Percentiles rank a stretch among this genome's conserved stretches.
phyloP scores from a whole-genome alignment of 1,140 invertebrate species.

The Halesus radiatus region DNA sequence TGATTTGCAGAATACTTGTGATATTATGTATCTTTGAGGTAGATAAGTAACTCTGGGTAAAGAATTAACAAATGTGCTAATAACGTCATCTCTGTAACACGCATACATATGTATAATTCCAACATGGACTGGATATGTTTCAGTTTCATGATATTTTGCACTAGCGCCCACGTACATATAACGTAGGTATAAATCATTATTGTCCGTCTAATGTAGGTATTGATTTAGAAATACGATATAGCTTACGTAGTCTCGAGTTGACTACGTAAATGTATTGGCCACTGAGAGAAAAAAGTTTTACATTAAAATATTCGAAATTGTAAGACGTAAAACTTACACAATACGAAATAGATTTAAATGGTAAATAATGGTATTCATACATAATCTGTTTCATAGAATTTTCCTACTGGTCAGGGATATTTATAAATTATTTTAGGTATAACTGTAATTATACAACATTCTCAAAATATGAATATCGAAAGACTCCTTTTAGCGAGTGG shows the following conservation, averaged over 20 bases:
- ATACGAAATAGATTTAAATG: constrained; percentile 3
- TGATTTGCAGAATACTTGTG: background rate
- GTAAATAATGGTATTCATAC: constrained; percentile 6
- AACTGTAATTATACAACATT: too few relatives aligned
- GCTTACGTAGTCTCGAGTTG: background rate
- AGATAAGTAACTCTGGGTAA: constrained; percentile 36
- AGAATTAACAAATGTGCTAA: background rate
- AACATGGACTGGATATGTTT: constrained; percentile 21
- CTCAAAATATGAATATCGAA: too few relatives aligned
- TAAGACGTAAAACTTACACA: constrained; percentile 6
- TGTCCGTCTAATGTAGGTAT: background rate
- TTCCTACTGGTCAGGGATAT: constrained; percentile 15
- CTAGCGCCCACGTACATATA: background rate
- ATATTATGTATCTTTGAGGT: constrained; percentile 34
- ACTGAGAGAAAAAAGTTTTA: constrained; percentile 20
- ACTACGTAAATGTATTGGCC: constrained; percentile 16
- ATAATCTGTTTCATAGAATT: background rate
- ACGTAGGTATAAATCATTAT: constrained; percentile 16
- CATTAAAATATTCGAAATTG: background rate
- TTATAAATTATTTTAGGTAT: background rate
- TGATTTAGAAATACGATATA: background rate
- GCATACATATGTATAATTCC: background rate
- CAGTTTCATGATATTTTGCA: background rate
- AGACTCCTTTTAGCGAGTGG: too few relatives aligned
- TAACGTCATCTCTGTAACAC: background rate